Percentiles rank a stretch among this genome's conserved stretches.
Conservation (phyloP, 2,113 vertebrate genomes). For the Quiscalus mexicanus region DNA sequence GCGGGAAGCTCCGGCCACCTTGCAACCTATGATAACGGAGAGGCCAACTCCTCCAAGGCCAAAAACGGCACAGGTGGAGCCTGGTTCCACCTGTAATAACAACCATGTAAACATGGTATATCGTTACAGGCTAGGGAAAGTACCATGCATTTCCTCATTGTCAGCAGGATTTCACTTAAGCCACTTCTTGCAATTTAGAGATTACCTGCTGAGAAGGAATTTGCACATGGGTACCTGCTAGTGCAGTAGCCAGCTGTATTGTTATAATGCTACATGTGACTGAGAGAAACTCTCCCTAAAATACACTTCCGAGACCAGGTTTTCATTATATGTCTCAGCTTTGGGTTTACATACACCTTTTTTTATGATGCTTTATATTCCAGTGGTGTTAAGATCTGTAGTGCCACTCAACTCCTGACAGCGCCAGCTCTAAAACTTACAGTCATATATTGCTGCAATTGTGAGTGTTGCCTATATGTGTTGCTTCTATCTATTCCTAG, state of each 20-base stretch:
- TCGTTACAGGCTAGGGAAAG: background rate
- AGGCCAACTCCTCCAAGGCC: conserved; percentile 86
- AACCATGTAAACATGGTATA: background rate
- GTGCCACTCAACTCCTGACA: background rate
- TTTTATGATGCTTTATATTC: background rate
- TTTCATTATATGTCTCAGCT: background rate
- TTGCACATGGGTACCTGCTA: background rate
- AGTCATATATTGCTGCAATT: background rate
- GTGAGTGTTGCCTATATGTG: background rate
- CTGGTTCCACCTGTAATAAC: conserved; percentile 78
- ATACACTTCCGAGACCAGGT: background rate
- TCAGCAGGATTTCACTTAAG: background rate
- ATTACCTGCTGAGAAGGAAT: background rate
- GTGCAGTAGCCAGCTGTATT: background rate
- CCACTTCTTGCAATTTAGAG: background rate
- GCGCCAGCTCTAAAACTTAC: background rate
- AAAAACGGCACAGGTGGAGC: conserved; percentile 83
- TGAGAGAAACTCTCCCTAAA: background rate
- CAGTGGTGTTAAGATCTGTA: background rate
- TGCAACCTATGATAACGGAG: conserved; percentile 87
- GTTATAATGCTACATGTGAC: background rate
- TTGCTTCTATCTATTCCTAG: background rate
- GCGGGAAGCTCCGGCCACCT: conserved; percentile 84
- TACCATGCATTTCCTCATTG: background rate
- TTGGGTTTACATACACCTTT: background rate